These are phyloP conservation scores for Chunga burmeisteri DNA, from an alignment of 2,113 vertebrate species.

Conservation along the genomic window DNA sequence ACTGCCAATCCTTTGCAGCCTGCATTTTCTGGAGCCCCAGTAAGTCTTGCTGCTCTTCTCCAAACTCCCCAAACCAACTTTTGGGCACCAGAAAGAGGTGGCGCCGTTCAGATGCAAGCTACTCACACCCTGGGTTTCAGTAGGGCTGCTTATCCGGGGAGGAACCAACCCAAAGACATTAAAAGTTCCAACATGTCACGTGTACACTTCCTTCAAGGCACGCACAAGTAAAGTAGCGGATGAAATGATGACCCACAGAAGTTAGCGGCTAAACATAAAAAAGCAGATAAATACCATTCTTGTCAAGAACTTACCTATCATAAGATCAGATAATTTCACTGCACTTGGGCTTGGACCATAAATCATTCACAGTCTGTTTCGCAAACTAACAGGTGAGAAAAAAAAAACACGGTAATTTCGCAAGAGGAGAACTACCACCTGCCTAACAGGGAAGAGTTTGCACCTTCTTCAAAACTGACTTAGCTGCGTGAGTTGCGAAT, in stretches of 20 bases:
- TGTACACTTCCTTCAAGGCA: neutral
- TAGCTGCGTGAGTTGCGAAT: accelerated
- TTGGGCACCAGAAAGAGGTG: neutral
- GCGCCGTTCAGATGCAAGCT: neutral
- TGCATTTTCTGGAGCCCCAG: neutral
- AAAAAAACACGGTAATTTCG: neutral
- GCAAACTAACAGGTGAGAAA: neutral
- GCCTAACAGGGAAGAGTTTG: neutral
- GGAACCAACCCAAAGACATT: neutral
- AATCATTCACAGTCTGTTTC: neutral
- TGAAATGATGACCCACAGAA: neutral
- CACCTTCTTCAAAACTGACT: neutral
- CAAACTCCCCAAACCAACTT: neutral
- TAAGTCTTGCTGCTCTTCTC: neutral
- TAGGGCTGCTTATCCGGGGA: neutral
- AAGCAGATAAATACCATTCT: neutral
- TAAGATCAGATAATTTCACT: neutral
- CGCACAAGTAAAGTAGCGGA: neutral
- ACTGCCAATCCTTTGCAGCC: neutral
- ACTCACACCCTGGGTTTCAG: neutral
- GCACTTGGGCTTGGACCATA: neutral
- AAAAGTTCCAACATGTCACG: accelerated
- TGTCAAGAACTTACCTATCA: neutral
- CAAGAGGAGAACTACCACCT: neutral
- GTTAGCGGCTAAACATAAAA: neutral